Conservation (phyloP, 2,888 invertebrate genomes). For the Nephrotoma appendiculata region DNA sequence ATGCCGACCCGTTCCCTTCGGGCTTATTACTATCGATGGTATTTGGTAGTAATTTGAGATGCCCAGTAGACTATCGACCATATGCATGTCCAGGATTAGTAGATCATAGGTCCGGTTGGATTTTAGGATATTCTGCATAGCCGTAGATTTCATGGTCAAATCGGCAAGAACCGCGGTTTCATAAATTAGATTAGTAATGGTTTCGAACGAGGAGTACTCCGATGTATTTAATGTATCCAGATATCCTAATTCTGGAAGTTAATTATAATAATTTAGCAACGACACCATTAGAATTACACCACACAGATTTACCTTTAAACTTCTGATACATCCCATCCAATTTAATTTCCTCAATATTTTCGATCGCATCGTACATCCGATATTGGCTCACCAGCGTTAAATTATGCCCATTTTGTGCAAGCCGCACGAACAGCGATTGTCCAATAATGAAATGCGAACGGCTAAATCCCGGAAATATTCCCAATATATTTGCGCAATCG, state of each 20-base stretch:
- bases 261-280: background rate
- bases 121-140: constrained; percentile 21
- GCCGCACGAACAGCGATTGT: constrained; percentile 21
- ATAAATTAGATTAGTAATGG: constrained; percentile 26
- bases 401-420: constrained; percentile 19
- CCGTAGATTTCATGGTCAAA: constrained; percentile 21
- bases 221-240: constrained; percentile 10
- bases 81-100: constrained; percentile 32
- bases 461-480: constrained; percentile 30
- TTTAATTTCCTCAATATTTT: constrained; percentile 23
- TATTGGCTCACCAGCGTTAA: constrained; percentile 28
- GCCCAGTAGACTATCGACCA: constrained; percentile 34
- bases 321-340: constrained; percentile 24
- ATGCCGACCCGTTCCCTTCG: constrained; percentile 33
- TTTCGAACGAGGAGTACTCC: constrained; percentile 25
- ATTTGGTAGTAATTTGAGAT: constrained; percentile 26
- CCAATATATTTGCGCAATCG: constrained; percentile 23
- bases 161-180: constrained; percentile 28
- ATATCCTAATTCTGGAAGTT: background rate
- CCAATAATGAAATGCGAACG: constrained; percentile 29
- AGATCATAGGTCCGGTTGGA: constrained; percentile 26
- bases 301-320: constrained; percentile 11
- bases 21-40: constrained; percentile 29
- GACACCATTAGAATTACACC: background rate
- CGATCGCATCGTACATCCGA: constrained; percentile 14